These are phyloP conservation scores for Ophthalmolycus amberensis DNA, from an alignment of 2,113 vertebrate genomes.

Conservation along the genomic window DNA sequence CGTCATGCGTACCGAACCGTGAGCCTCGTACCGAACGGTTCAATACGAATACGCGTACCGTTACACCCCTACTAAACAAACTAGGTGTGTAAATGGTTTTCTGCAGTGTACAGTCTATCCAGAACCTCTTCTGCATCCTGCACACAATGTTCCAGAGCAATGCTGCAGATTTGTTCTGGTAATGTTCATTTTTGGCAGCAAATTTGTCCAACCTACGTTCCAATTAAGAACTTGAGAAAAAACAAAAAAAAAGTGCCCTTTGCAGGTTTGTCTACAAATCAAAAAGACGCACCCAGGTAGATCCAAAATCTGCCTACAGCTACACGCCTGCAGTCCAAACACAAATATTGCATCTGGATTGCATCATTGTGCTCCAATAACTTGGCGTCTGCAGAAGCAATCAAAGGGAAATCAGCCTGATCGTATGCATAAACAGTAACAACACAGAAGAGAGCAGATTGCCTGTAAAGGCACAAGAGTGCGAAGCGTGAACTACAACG, in stretches of 20 bases:
- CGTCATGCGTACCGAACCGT: too few species aligned
- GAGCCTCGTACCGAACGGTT: too few species aligned
- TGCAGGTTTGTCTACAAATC: slow-evolving; percentile 1
- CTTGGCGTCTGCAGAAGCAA: slow-evolving; percentile 15
- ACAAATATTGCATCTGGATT: slow-evolving; percentile 22
- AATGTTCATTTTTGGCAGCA: background rate
- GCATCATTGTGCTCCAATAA: slow-evolving; percentile 5
- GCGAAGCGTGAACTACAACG: background rate
- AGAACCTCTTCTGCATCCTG: background rate
- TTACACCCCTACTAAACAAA: background rate
- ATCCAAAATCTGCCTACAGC: background rate
- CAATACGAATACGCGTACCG: too few species aligned
- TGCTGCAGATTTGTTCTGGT: background rate
- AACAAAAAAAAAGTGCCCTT: background rate
- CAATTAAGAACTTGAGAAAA: slow-evolving; percentile 2
- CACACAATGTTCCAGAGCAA: background rate
- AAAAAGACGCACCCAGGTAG: background rate
- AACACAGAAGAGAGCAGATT: background rate
- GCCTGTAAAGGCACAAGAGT: background rate
- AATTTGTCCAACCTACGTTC: background rate
- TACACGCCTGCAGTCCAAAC: background rate
- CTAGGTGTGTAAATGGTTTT: background rate
- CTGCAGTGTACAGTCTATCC: background rate
- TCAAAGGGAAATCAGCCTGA: slow-evolving; percentile 28
- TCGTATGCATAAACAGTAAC: background rate